A percentile compares a stretch with the other conserved stretches of the same genome.
Conservation (phyloP, 2,797 vertebrate genomes). For the Ceryle rudis region DNA sequence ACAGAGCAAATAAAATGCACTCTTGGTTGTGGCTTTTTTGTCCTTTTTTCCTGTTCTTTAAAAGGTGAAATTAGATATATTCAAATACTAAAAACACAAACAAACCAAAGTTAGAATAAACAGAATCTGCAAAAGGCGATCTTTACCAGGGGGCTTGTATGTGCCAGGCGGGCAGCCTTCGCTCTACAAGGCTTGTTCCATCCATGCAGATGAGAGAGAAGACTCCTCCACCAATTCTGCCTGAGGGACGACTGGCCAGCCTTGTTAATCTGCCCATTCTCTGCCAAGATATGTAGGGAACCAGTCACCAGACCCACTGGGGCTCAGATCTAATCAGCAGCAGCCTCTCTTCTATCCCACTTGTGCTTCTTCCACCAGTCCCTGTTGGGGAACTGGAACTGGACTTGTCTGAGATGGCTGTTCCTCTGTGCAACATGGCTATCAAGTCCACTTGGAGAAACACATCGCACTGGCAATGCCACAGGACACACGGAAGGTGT, state of each 20-base stretch:
- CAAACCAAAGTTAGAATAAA: neutral
- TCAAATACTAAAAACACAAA: neutral
- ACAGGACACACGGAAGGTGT: neutral
- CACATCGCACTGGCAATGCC: rapidly evolving
- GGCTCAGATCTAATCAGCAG: rapidly evolving
- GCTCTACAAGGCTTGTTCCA: neutral
- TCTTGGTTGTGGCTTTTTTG: too few relatives aligned
- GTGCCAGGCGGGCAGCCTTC: too few relatives aligned
- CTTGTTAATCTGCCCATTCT: neutral
- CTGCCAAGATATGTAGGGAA: neutral
- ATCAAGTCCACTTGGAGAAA: rapidly evolving
- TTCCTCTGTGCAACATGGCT: neutral
- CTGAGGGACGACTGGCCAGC: neutral
- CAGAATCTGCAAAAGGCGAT: neutral
- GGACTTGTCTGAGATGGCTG: rapidly evolving
- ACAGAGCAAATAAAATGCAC: neutral
- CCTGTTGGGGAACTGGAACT: neutral
- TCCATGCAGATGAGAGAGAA: rapidly evolving
- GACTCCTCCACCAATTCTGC: neutral
- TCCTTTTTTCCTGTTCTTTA: too few relatives aligned
- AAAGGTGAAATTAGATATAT: neutral
- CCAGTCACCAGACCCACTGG: rapidly evolving
- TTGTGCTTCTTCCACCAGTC: neutral
- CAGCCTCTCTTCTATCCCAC: neutral
- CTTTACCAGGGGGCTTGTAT: neutral